Evolutionary conservation across 2,797 vertebrate genomes (phyloP).

Genomic region (Malurus leucopterus): DNA sequence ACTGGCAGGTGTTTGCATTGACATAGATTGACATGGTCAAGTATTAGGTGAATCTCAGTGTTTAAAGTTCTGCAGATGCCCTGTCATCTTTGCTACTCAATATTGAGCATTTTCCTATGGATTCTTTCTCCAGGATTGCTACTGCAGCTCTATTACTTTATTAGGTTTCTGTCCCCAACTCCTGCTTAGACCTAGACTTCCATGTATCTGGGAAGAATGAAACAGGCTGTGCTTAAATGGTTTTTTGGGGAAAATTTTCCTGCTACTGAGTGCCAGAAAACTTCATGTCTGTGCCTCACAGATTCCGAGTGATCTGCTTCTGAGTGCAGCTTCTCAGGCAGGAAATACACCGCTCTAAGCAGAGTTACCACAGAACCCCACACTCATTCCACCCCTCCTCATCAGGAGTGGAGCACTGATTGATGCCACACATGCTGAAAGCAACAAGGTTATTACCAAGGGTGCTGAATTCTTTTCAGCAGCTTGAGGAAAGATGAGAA

Average conservation of each 20-base stretch:
- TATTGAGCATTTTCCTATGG: not conserved
- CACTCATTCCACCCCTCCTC: not conserved
- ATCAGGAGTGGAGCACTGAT: not conserved
- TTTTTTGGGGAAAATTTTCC: not conserved
- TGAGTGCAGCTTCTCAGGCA: not conserved
- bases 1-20: not conserved
- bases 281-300: not conserved
- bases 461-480: not conserved
- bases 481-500: not conserved
- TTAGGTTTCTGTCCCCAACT: accelerated
- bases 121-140: not conserved
- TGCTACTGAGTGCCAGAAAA: not conserved
- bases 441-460: not conserved
- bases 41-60: not conserved
- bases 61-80: not conserved
- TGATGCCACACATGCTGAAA: not conserved
- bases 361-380: not conserved
- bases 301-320: not conserved
- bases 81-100: not conserved
- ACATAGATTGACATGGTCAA: not conserved
- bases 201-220: not conserved
- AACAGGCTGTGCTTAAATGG: not conserved
- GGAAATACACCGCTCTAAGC: not conserved
- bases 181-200: not conserved
- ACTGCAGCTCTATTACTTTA: not conserved